Conservation (phyloP, 2,113 vertebrate genomes). For the Brachirus orientalis region DNA sequence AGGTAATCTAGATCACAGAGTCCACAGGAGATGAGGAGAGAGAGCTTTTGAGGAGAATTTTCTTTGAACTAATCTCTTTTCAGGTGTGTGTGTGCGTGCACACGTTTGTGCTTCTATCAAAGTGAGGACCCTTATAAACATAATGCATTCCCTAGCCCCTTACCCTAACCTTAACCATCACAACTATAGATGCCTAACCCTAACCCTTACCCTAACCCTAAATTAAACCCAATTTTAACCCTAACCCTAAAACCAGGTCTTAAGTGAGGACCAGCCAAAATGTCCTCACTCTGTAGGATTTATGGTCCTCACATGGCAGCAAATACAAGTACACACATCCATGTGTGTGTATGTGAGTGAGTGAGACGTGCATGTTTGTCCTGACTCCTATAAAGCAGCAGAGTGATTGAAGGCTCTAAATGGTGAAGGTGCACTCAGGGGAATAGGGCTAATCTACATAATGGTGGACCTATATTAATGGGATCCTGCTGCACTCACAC, state of each 20-base stretch:
- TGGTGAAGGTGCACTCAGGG: slow-evolving; percentile 70
- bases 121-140: too few species aligned
- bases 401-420: slow-evolving; percentile 73
- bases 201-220: too few species aligned
- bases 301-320: too few species aligned
- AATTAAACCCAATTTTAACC: too few species aligned
- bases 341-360: neutral
- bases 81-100: slow-evolving; percentile 11
- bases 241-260: too few species aligned
- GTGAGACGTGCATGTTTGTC: slow-evolving; percentile 7
- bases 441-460: slow-evolving; percentile 79
- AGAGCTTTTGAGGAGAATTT: slow-evolving; percentile 41
- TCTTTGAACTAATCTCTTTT: slow-evolving; percentile 4
- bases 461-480: slow-evolving; percentile 64
- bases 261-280: too few species aligned
- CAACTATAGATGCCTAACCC: too few species aligned
- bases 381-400: slow-evolving; percentile 50
- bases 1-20: slow-evolving; percentile 53
- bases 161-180: too few species aligned
- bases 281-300: too few species aligned
- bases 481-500: slow-evolving; percentile 17
- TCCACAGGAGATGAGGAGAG: slow-evolving; percentile 36
- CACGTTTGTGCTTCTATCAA: too few species aligned
- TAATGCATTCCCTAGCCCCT: too few species aligned
- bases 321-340: too few species aligned